Conservation (phyloP, 2,113 vertebrate species). For the Xiphophorus maculatus region DNA sequence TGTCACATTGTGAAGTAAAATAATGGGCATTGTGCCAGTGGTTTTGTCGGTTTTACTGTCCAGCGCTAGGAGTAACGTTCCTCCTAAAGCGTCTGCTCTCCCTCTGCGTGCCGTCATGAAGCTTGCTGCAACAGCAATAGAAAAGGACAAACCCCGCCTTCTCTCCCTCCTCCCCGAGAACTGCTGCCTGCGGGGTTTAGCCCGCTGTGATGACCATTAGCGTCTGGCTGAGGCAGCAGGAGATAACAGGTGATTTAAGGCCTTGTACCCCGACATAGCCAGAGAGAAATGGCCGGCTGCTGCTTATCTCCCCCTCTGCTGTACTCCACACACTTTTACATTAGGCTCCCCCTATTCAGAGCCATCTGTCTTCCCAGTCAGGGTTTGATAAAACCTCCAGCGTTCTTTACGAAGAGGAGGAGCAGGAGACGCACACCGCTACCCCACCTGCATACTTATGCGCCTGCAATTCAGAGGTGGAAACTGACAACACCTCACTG, state of each 20-base stretch:
- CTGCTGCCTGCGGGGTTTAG: constrained; percentile 57
- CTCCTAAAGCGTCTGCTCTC: constrained; percentile 9
- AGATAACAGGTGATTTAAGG: constrained; percentile 85
- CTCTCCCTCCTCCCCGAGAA: neutral
- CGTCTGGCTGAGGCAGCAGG: constrained; percentile 76
- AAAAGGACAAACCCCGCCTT: constrained; percentile 1
- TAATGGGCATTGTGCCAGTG: constrained; percentile 32
- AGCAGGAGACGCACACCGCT: constrained; percentile 38
- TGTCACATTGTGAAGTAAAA: constrained; percentile 37
- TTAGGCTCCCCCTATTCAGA: constrained; percentile 71
- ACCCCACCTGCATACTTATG: constrained; percentile 65
- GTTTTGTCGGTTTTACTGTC: constrained; percentile 17
- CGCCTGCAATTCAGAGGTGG: constrained; percentile 41
- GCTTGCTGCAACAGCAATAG: constrained; percentile 24
- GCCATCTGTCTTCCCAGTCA: constrained; percentile 81
- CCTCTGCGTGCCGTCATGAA: constrained; percentile 27
- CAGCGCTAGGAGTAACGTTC: constrained; percentile 47
- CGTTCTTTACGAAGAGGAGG: constrained; percentile 52
- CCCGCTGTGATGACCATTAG: constrained; percentile 81
- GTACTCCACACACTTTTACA: constrained; percentile 81
- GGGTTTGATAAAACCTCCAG: constrained; percentile 76
- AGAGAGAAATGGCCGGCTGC: constrained; percentile 72
- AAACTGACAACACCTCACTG: constrained; percentile 45
- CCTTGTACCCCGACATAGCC: constrained; percentile 64
- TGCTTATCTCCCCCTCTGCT: constrained; percentile 76